phyloP scores from a whole-genome alignment of 2,797 vertebrate genomes.

The Eremophila alpestris region DNA sequence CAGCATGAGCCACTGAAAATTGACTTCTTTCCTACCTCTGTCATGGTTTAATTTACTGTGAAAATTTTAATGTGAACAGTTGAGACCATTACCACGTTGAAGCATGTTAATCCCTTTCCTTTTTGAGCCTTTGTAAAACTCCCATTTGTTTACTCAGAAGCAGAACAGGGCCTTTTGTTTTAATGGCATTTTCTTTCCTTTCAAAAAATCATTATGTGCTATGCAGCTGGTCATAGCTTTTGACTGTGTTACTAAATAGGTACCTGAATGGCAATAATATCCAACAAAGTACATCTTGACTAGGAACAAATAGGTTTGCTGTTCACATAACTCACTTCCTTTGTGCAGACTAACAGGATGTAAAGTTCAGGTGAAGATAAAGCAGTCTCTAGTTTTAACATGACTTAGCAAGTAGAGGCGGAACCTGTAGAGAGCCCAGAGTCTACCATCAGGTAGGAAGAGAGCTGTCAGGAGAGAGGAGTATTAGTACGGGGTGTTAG shows the following conservation, averaged over 20 bases:
- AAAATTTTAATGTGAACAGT: conserved; percentile 63
- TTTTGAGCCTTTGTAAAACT: conserved; percentile 28
- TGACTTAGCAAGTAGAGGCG: neutral
- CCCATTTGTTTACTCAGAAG: conserved; percentile 51
- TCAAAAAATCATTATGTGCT: neutral
- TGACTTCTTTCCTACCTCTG: conserved; percentile 55
- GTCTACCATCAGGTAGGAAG: neutral
- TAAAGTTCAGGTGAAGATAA: conserved; percentile 30
- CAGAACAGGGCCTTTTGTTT: conserved; percentile 45
- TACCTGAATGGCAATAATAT: neutral
- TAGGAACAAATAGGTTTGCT: conserved; percentile 4
- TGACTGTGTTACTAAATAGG: neutral
- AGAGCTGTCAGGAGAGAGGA: neutral
- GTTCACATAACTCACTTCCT: conserved; percentile 21
- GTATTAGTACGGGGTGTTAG: neutral
- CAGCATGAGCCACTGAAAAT: conserved; percentile 38
- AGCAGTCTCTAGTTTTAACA: neutral
- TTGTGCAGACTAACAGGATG: conserved; percentile 27
- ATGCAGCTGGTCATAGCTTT: neutral
- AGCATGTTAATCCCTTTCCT: conserved; percentile 53
- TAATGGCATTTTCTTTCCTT: neutral
- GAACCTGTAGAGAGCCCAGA: neutral
- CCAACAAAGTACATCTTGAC: neutral
- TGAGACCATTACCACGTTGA: conserved; percentile 37
- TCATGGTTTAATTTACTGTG: conserved; percentile 66